Evolutionary conservation across 2,797 vertebrate species (phyloP).

Genomic region (Vipera ursinii): DNA sequence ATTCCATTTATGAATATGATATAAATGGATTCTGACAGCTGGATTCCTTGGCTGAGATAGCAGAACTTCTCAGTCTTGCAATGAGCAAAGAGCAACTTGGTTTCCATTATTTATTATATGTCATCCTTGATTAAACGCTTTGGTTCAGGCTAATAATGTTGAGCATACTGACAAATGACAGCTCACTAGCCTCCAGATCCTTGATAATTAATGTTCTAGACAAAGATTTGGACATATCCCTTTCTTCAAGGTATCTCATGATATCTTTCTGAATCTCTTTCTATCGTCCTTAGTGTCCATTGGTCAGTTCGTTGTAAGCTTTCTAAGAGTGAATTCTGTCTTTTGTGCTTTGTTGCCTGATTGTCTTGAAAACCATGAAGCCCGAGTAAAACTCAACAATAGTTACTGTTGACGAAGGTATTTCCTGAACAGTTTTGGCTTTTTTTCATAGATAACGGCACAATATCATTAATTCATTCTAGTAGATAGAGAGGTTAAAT

Average conservation of each 20-base stretch:
- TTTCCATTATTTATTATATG: constrained; percentile 36
- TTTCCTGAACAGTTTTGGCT: neutral
- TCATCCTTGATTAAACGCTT: constrained; percentile 32
- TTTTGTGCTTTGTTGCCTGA: neutral
- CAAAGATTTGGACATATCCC: neutral
- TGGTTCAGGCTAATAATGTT: constrained; percentile 13
- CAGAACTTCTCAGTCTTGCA: neutral
- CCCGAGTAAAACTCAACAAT: neutral
- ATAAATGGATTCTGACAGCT: neutral
- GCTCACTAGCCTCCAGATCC: neutral
- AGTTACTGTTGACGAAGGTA: neutral
- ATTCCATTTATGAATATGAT: too few relatives aligned
- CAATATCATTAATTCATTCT: neutral
- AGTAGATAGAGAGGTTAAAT: neutral
- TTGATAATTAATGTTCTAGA: constrained; percentile 3
- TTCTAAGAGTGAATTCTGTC: neutral
- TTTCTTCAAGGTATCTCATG: neutral
- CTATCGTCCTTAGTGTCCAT: neutral
- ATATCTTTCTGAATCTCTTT: neutral
- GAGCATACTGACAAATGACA: constrained; percentile 25
- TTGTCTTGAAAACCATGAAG: neutral
- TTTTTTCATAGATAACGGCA: neutral
- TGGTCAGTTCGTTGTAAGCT: neutral
- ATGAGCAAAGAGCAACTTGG: neutral
- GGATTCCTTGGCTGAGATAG: constrained; percentile 10